Evolutionary conservation across 1,140 invertebrate species (phyloP), one percentile per base, ranked within the genome.

Genomic region (Drosophila obscura): DNA sequence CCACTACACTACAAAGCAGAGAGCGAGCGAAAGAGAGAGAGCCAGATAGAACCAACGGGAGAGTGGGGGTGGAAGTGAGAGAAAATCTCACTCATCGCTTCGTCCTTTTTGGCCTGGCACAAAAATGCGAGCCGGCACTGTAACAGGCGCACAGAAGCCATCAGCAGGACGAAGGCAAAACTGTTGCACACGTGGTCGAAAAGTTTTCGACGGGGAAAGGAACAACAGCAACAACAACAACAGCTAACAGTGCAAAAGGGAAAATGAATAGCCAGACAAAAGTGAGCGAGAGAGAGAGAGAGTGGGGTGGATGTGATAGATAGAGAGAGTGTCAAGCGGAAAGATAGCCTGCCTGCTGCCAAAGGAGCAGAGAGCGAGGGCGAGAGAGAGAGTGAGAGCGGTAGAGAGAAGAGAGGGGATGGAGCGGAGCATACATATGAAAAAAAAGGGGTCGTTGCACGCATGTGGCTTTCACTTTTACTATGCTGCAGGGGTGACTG

Each of bases 81-180:
- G 31, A 9, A 69, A 68, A 31, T 72, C 62, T 81, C 81, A 71
- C 81, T 85, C 78, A 85, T 81, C 81, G 81, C 81, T 68, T 87
- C 82, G 78, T 85, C 81, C 81, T 85, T 85, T 85, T 87, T 85
- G 77, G 75, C 69, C 63, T 79, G 82, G 82, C 79, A 87, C 83
- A 87, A 76, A 87, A 87, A 87, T 87, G 83, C 83, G 83, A 87
- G 62, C 75, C 83, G 78, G 83, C 83, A 73, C 78, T 50, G 45
- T 41, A 65, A 28, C 83, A 87, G 83, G 83, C 67, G 76, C 75
- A 8, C 83, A 87, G 83, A 44, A 79, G 45, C 15, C 41, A 8
- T 7, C 55, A 49, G 72, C 66, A 72, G 69, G 31, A 60, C 55
- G 55, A 52, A 26, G 61, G 61, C 52, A 45, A 73, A 87, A 88